Base-by-base conservation (phyloP, 1,140 invertebrate species). In the Drosophila ambigua region DNA sequence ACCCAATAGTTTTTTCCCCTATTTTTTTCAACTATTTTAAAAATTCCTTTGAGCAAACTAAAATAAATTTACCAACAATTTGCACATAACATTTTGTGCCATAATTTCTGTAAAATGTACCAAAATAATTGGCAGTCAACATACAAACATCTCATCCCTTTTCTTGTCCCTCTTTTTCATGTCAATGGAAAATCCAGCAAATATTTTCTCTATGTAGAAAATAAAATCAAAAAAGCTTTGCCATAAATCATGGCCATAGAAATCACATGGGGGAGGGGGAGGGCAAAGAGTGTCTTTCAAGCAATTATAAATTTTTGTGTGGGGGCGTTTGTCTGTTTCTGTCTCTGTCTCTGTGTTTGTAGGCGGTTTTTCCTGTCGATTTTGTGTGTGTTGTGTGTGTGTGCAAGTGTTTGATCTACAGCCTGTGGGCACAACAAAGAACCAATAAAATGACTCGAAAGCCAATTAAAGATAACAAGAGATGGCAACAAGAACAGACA, bases 401-500 rank as follows among this genome's bases (percentile, higher is more conserved):
- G 20, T 4, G 23, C 48, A 46, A 51, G 41, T 58, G 71, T 58
- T 75, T 87, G 73, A 87, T 87, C 73, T 87, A 78, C 55, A 58
- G 77, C 48, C 11, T 72, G 45, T 49, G 63, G 43, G 55, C 63
- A 71, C 31, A 62, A 77, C 64, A 62, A 55, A 48, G 66, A 74
- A 57, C 66, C 80, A 84, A 79, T 72, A 67, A 71, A 84, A 77
- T 77, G 81, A 84, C 67, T 80, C 55, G 60, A 87, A 66, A 89
- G 79, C 84, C 83, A 88, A 88, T 88, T 88, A 88, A 88, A 88
- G 79, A 88, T 83, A 88, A 88, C 76, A 88, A 83, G 79, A 61
- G 64, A 39, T 28, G 26, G 26, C 67, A 63, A 64, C 41, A 49
- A 62, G 3, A 64, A 77, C 39, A 26, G 43, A 23, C 13, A 65